Evolutionary conservation across 2,113 vertebrate species (phyloP), one percentile per base, ranked within the genome.

Genomic region (Lycocorax pyrrhopterus): DNA sequence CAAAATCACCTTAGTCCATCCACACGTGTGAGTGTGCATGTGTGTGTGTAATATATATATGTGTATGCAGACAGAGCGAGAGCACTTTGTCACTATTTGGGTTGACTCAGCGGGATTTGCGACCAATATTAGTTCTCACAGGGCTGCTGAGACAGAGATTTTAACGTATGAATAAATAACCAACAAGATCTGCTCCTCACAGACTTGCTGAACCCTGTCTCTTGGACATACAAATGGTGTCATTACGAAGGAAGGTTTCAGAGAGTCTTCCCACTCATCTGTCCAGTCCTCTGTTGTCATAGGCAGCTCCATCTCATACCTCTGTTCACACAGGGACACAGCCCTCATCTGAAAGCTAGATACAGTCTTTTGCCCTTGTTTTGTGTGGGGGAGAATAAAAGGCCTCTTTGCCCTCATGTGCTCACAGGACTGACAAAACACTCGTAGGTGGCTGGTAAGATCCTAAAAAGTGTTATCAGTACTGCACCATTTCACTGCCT

Each of bases 51-150:
- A 16, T 58, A 8, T 30, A 6, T 60, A 4, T 8, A 4, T 30
- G 18, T 22, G 12, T 21, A 6, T 49, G 32, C n/a, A 62, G 67
- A 35, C 43, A 35, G 64, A 75, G 26, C 23, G 27, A 78, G 81
- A 94, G 84, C 3, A 37, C 68, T 78, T 94, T 90, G 93, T 82
- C 92, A 67, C 87, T 77, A 30, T 95, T 74, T 85, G 93, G 55
- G 73, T 89, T 43, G 29, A 39, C 73, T 94, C 87, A 63, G 71
- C 0, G 2, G 88, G 88, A 92, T 81, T 84, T 94, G 77, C 84
- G 84, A 69, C 44, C 56, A 53, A 17, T 78, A 13, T 25, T 62
- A 41, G 68, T 82, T 90, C 83, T 92, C 89, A 85, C 41, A 10
- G 41, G 49, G 55, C 67, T 85, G 71, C 82, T 19, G 14, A 92